Percentiles rank a stretch among this genome's conserved stretches.
Evolutionary conservation across 2,113 vertebrate species (phyloP).

Genomic region (Leptobrachium ailaonicum): DNA sequence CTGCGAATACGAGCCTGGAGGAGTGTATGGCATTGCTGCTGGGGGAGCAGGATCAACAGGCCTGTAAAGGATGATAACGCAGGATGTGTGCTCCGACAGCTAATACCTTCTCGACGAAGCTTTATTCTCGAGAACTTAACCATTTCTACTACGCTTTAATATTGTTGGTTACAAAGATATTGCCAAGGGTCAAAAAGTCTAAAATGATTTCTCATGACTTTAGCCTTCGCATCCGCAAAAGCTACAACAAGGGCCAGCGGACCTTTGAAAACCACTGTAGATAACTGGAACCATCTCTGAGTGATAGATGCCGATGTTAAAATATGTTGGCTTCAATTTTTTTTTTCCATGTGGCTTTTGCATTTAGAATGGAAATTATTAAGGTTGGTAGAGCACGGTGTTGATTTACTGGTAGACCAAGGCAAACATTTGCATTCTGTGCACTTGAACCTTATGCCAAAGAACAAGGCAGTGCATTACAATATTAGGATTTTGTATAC

Average conservation of each 20-base stretch:
- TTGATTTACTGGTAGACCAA: slow-evolving; percentile 9
- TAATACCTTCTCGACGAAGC: no score
- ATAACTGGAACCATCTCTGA: background rate
- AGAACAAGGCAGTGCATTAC: slow-evolving; percentile 23
- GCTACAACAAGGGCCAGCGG: background rate
- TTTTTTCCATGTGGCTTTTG: slow-evolving; percentile 11
- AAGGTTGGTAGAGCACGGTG: slow-evolving; percentile 9
- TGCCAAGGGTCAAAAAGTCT: no score
- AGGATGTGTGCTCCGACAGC: no score
- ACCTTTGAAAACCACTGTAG: background rate
- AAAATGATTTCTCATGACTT: no score
- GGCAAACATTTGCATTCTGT: slow-evolving; percentile 11
- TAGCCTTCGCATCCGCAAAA: no score
- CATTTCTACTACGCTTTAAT: no score
- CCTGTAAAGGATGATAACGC: no score
- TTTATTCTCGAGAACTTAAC: no score
- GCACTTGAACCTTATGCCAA: slow-evolving; percentile 28
- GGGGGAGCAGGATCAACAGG: no score
- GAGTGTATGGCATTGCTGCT: no score
- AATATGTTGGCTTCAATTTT: background rate
- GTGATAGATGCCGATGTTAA: background rate
- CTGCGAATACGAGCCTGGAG: no score
- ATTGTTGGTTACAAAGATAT: no score
- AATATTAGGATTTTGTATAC: slow-evolving; percentile 26
- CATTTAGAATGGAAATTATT: slow-evolving; percentile 31